Evolutionary conservation across 2,888 invertebrate genomes (phyloP).

Genomic region (Eupeodes latifasciatus): DNA sequence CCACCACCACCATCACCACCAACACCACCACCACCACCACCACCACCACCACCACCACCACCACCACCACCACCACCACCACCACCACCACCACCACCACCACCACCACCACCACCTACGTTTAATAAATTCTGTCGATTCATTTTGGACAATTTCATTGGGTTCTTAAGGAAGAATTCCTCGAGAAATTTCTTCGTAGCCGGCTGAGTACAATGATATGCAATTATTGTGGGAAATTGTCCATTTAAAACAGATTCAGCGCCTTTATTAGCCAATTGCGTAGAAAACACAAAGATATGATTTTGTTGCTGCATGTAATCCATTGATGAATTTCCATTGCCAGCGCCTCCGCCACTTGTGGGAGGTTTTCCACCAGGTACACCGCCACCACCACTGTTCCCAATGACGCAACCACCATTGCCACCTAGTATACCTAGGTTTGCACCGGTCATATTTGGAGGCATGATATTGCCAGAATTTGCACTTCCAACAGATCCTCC

Average conservation of each 20-base stretch:
- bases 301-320: conserved; percentile 96
- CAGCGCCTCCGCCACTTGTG: conserved; percentile 63
- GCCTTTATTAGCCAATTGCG: conserved; percentile 96
- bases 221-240: conserved; percentile 95
- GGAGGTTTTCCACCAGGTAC: conserved; percentile 71
- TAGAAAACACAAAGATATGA: conserved; percentile 99
- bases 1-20: conserved; percentile 65
- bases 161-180: conserved; percentile 90
- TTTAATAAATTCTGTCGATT: conserved; percentile 88
- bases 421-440: conserved; percentile 59
- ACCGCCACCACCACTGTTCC: conserved; percentile 49
- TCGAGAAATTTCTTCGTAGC: conserved; percentile 97
- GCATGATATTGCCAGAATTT: conserved; percentile 47
- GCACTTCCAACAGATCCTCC: conserved; percentile 3
- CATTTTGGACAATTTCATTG: conserved; percentile 94
- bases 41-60: too few species aligned
- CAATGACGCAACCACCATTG: conserved; percentile 34
- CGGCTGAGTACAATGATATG: conserved; percentile 97
- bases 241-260: conserved; percentile 96
- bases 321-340: conserved; percentile 75
- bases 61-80: too few species aligned
- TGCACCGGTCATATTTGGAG: conserved; percentile 36
- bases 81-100: too few species aligned
- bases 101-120: conserved; percentile 63
- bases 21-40: too few species aligned